Conservation (phyloP, 2,888 invertebrate genomes). For the Agonopterix alstromeriana region DNA sequence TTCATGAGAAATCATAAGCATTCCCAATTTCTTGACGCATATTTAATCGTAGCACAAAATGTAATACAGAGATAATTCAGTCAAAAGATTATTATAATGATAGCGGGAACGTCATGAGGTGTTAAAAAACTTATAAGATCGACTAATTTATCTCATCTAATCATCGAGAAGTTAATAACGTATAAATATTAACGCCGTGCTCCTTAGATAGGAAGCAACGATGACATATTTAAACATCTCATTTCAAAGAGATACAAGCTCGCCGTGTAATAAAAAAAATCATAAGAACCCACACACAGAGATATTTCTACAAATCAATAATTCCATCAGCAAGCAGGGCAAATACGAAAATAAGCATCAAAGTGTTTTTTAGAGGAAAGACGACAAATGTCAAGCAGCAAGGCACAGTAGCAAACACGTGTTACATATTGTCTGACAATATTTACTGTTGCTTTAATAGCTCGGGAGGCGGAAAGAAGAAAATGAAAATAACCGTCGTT, state of each 20-base stretch:
- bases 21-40: conserved; percentile 14
- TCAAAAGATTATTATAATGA: conserved; percentile 34
- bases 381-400: conserved; percentile 66
- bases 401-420: conserved; percentile 65
- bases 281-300: conserved; percentile 57
- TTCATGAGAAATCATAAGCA: too few relatives aligned
- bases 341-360: conserved; percentile 74
- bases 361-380: conserved; percentile 70
- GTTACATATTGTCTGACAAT: conserved; percentile 73
- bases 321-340: conserved; percentile 63
- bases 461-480: conserved; percentile 46
- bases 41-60: conserved; percentile 22
- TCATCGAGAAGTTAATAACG: conserved; percentile 39
- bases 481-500: conserved; percentile 52
- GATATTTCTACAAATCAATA: conserved; percentile 70
- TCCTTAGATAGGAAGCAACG: conserved; percentile 64
- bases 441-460: conserved; percentile 70
- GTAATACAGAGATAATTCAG: conserved; percentile 15
- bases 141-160: conserved; percentile 37
- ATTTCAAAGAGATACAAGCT: conserved; percentile 59
- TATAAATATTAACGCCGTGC: conserved; percentile 50
- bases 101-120: conserved; percentile 34
- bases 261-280: conserved; percentile 50
- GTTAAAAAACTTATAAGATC: conserved; percentile 31
- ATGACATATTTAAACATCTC: conserved; percentile 68